Conservation (phyloP, 2,888 invertebrate species). For the Xanthorhoe spadicearia region DNA sequence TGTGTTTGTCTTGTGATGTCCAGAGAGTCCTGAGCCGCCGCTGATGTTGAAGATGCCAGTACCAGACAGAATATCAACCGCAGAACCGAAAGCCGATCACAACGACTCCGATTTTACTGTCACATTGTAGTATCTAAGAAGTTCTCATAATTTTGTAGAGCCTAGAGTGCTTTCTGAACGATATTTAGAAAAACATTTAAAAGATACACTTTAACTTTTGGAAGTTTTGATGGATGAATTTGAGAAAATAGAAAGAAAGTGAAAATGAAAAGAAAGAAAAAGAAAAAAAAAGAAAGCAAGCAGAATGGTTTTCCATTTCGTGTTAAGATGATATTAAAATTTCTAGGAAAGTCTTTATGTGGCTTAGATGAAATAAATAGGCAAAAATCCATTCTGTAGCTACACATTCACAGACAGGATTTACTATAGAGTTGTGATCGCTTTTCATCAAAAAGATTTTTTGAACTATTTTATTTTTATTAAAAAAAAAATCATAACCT, state of each 20-base stretch:
- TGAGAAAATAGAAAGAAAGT: too few relatives aligned
- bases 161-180: not conserved
- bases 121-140: constrained; percentile 59
- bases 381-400: not conserved
- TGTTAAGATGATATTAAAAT: not conserved
- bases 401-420: not conserved
- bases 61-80: constrained; percentile 59
- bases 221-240: not conserved
- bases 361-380: not conserved
- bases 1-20: constrained; percentile 52
- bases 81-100: constrained; percentile 70
- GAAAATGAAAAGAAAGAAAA: too few relatives aligned
- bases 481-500: not conserved
- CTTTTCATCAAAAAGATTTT: not conserved
- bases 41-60: constrained; percentile 69
- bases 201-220: too few relatives aligned
- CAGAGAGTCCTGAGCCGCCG: constrained; percentile 75
- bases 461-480: too few relatives aligned
- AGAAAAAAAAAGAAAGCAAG: too few relatives aligned
- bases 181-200: not conserved
- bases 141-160: not conserved
- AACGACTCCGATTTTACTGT: constrained; percentile 78
- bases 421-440: not conserved
- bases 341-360: not conserved
- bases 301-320: too few relatives aligned